Percentiles rank a stretch among this genome's conserved stretches.
These are phyloP conservation scores for Drosophila nannoptera DNA, from an alignment of 1,140 invertebrate genomes.

Conservation along the genomic window DNA sequence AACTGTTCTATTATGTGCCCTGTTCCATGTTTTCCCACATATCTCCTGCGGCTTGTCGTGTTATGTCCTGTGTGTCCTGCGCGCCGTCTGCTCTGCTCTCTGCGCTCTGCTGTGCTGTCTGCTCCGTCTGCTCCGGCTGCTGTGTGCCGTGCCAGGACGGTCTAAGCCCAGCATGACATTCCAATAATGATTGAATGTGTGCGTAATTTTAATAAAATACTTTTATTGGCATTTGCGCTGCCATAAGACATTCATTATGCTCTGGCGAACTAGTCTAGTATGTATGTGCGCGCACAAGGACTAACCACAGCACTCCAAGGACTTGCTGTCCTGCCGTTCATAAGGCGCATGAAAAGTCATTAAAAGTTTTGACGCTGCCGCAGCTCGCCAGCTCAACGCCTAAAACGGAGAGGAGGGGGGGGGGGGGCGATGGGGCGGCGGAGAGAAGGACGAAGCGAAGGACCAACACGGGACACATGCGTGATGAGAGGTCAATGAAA, in stretches of 20 bases:
- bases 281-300: constrained; percentile 15
- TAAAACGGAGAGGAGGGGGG: not conserved
- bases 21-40: constrained; percentile 26
- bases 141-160: constrained; percentile 17
- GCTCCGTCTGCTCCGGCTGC: constrained; percentile 19
- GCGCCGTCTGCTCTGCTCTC: not conserved
- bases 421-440: too few relatives aligned
- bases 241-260: constrained; percentile 59
- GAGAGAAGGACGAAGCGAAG: too few relatives aligned
- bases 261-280: constrained; percentile 11
- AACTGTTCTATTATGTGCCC: constrained; percentile 29
- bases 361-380: constrained; percentile 63
- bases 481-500: constrained; percentile 62
- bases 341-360: constrained; percentile 73
- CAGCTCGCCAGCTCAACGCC: constrained; percentile 4
- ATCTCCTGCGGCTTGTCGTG: constrained; percentile 20
- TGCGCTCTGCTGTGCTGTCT: too few relatives aligned
- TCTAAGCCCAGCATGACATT: constrained; percentile 59
- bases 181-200: constrained; percentile 76
- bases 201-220: constrained; percentile 77
- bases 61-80: constrained; percentile 14
- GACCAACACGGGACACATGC: constrained; percentile 15
- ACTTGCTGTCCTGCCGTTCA: constrained; percentile 22
- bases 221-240: constrained; percentile 70
- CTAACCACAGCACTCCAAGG: constrained; percentile 31